Evolutionary conservation across 2,797 vertebrate species (phyloP).

Genomic region (Danio choprae): DNA sequence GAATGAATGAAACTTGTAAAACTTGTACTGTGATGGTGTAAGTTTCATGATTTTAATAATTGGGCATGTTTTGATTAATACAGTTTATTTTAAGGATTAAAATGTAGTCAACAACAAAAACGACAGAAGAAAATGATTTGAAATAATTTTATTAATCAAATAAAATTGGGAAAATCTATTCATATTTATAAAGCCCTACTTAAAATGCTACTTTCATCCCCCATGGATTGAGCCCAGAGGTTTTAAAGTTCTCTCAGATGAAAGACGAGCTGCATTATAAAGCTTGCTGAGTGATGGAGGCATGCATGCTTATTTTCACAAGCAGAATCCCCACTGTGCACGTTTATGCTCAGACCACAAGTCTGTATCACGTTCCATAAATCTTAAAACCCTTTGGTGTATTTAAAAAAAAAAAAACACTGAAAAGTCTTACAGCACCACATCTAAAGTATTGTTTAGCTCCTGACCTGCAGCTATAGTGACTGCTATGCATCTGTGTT

Average conservation of each 20-base stretch:
- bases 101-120: too few species aligned
- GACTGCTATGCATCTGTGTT: conserved; percentile 3
- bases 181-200: too few species aligned
- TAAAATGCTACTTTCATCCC: conserved; percentile 15
- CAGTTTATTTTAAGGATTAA: too few species aligned
- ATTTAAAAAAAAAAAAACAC: neutral
- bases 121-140: too few species aligned
- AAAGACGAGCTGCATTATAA: conserved; percentile 19
- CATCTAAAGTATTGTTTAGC: conserved; percentile 24
- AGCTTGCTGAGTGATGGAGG: conserved; percentile 33
- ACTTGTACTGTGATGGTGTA: too few species aligned
- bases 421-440: conserved; percentile 18
- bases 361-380: conserved; percentile 38
- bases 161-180: too few species aligned
- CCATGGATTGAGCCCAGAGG: conserved; percentile 7
- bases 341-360: conserved; percentile 27
- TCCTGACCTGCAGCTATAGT: conserved; percentile 2
- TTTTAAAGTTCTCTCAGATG: conserved; percentile 20
- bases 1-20: too few species aligned
- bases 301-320: conserved; percentile 33
- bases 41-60: too few species aligned
- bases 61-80: too few species aligned
- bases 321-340: conserved; percentile 21
- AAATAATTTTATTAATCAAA: too few species aligned
- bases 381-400: neutral